Evolutionary conservation across 2,888 invertebrate species (phyloP).

Genomic region (Cantharis nigra): DNA sequence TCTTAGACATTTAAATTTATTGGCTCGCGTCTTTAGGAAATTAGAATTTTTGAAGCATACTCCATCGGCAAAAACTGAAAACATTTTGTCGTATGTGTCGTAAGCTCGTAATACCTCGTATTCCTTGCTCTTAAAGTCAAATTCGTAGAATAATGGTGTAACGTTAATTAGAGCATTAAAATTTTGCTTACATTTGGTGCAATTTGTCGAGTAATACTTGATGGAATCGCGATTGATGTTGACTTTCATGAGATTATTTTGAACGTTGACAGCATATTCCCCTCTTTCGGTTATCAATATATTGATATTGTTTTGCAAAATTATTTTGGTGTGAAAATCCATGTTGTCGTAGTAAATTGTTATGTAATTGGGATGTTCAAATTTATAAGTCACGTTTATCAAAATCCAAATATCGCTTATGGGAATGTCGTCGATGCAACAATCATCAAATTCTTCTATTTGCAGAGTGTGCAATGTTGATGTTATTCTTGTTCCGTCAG

Average conservation of each 20-base stretch:
- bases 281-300: not conserved
- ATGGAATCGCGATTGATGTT: not conserved
- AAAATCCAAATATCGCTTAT: constrained; percentile 5
- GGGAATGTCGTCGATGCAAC: not conserved
- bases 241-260: not conserved
- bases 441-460: not conserved
- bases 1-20: not conserved
- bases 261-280: not conserved
- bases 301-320: not conserved
- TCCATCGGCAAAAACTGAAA: constrained; percentile 6
- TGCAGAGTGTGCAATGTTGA: constrained; percentile 11
- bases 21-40: not conserved
- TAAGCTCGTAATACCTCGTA: not conserved
- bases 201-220: not conserved
- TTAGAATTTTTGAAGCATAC: constrained; percentile 4
- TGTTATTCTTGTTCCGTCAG: constrained; percentile 25
- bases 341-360: constrained; percentile 4
- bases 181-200: not conserved
- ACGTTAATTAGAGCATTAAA: constrained; percentile 1
- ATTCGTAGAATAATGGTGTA: not conserved
- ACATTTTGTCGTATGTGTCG: constrained; percentile 16
- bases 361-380: constrained; percentile 29
- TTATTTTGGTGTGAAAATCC: not conserved
- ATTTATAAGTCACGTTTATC: constrained; percentile 20
- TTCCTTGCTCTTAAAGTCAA: not conserved